Conservation (phyloP, 23 tunicate species). For the Phallusia fumigata region DNA sequence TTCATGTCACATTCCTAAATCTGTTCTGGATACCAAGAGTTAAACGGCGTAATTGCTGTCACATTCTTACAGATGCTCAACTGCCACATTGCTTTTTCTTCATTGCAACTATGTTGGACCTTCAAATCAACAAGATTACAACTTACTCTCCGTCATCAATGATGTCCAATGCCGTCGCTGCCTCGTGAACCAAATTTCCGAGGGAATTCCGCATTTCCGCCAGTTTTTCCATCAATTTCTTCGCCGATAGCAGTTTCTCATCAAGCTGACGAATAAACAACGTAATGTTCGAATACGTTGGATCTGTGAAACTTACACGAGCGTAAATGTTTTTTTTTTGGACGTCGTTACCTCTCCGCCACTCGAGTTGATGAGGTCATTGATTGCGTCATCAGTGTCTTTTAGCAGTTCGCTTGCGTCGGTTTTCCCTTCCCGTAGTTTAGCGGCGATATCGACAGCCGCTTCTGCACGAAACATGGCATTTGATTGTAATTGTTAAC, state of each 20-base stretch:
- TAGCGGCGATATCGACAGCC: neutral
- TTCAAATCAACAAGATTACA: too few relatives aligned
- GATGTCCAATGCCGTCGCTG: constrained; percentile 7
- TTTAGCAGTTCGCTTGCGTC: constrained; percentile 19
- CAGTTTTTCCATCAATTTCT: constrained; percentile 24
- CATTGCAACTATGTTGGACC: neutral
- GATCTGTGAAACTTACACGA: neutral
- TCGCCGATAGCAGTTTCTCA: neutral
- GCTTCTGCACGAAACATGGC: neutral
- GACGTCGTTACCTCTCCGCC: constrained; percentile 12
- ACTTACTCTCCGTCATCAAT: neutral
- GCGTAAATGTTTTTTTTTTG: neutral
- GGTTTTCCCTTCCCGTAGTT: constrained; percentile 6
- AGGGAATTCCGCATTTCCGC: constrained; percentile 25
- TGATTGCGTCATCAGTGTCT: constrained; percentile 15
- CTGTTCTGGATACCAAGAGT: too few relatives aligned
- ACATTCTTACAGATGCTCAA: too few relatives aligned
- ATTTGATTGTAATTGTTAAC: too few relatives aligned
- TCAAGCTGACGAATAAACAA: constrained; percentile 4
- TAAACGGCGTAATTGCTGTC: too few relatives aligned
- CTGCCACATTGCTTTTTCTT: too few relatives aligned
- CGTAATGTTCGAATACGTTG: neutral
- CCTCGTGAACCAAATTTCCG: constrained; percentile 19
- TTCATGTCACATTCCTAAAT: too few relatives aligned
- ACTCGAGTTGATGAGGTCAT: constrained; percentile 21